Conservation (phyloP, 2,113 vertebrate genomes). For the Saccopteryx leptura region DNA sequence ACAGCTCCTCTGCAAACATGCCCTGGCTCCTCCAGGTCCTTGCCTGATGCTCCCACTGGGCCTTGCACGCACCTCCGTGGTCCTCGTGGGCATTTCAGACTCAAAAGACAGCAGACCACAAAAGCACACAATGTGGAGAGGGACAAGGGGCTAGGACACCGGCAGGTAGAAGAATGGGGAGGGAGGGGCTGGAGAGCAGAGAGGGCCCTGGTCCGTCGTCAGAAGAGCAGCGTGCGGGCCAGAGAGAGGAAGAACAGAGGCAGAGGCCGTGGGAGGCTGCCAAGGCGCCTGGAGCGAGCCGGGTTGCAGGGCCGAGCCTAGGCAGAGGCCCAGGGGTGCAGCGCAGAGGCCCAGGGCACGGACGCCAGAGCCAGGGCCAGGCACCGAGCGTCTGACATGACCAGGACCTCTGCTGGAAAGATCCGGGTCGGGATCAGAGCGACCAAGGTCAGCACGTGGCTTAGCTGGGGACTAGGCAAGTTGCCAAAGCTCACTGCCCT, state of each 20-base stretch:
- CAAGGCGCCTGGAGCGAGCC: rapidly evolving
- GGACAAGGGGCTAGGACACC: rapidly evolving
- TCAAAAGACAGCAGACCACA: background rate
- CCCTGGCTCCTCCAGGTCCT: rapidly evolving
- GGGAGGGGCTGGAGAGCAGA: background rate
- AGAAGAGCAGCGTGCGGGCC: background rate
- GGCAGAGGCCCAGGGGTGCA: background rate
- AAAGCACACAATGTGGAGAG: rapidly evolving
- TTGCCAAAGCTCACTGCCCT: rapidly evolving
- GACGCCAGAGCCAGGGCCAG: background rate
- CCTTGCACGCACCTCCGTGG: background rate
- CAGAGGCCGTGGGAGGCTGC: background rate
- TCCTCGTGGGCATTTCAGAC: background rate
- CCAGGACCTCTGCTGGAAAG: rapidly evolving
- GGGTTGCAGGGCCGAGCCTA: background rate
- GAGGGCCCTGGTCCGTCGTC: background rate
- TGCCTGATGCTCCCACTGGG: background rate
- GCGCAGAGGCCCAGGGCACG: background rate
- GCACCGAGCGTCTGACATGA: background rate
- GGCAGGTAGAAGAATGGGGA: background rate
- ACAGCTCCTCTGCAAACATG: background rate
- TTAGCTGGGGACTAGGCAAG: background rate
- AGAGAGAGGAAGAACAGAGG: background rate
- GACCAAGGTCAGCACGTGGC: background rate
- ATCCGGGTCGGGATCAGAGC: background rate